Evolutionary conservation across 2,888 invertebrate genomes (phyloP).

Genomic region (Syrphus vitripennis): DNA sequence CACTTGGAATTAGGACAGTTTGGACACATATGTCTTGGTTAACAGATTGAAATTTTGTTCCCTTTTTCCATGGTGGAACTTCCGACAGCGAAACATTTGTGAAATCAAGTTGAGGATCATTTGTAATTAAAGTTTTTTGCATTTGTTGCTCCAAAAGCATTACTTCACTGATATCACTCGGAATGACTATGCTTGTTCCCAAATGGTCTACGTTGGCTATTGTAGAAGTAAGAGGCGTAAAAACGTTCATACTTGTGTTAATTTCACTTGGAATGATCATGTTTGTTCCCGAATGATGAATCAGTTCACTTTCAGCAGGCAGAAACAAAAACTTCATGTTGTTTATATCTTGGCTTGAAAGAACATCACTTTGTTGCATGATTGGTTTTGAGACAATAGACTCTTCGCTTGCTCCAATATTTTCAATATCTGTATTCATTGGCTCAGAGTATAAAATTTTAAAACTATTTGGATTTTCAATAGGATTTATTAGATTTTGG

Average conservation of each 20-base stretch:
- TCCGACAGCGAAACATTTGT: not conserved
- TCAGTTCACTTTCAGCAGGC: not conserved
- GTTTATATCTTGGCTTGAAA: not conserved
- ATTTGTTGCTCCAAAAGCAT: not conserved
- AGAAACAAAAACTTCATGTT: not conserved
- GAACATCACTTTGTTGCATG: not conserved
- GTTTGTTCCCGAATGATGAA: not conserved
- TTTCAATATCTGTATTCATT: not conserved
- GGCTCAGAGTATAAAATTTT: not conserved
- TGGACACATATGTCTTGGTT: not conserved
- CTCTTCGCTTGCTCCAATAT: not conserved
- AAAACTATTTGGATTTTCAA: not conserved
- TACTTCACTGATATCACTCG: not conserved
- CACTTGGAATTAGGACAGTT: not conserved
- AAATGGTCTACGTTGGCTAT: not conserved
- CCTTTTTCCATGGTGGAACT: not conserved
- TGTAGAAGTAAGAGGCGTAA: not conserved
- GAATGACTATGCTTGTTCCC: not conserved
- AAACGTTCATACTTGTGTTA: not conserved
- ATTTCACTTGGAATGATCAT: not conserved
- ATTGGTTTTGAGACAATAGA: not conserved
- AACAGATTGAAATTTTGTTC: not conserved
- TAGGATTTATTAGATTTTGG: not conserved
- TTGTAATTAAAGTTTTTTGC: not conserved
- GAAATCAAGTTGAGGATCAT: not conserved